Evolutionary conservation across 2,888 invertebrate genomes (phyloP).

Genomic region (Oscheius sp.): DNA sequence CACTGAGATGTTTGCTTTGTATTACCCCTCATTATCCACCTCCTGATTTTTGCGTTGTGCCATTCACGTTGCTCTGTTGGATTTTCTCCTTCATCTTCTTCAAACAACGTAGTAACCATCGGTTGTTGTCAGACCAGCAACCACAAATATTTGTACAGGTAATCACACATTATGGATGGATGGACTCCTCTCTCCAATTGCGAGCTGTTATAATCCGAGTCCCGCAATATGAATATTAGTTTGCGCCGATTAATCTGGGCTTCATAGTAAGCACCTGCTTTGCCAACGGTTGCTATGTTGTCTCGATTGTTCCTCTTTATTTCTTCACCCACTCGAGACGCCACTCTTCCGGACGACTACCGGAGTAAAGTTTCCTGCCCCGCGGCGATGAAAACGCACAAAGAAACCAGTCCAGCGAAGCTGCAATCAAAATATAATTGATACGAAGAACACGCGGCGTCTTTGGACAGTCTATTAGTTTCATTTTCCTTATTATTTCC

Average conservation of each 20-base stretch:
- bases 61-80: neutral
- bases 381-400: slow-evolving; percentile 27
- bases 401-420: slow-evolving; percentile 30
- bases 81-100: neutral
- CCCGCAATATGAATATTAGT: slow-evolving; percentile 16
- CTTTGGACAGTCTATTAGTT: neutral
- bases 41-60: neutral
- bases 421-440: slow-evolving; percentile 35
- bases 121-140: slow-evolving; percentile 10
- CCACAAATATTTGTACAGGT: slow-evolving; percentile 32
- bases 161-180: slow-evolving; percentile 29
- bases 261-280: no score
- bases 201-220: neutral
- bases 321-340: neutral
- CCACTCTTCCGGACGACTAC: neutral
- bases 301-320: neutral
- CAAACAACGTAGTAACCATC: slow-evolving; percentile 5
- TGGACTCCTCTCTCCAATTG: neutral
- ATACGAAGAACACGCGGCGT: slow-evolving; percentile 24
- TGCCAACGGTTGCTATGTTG: slow-evolving; percentile 8
- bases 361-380: slow-evolving; percentile 15
- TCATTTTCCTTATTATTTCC: neutral
- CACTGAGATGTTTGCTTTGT: slow-evolving; percentile 25
- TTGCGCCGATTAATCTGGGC: no score
- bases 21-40: slow-evolving; percentile 31